Evolutionary conservation across 2,113 vertebrate genomes (phyloP).

Genomic region (Syngnathus floridae): DNA sequence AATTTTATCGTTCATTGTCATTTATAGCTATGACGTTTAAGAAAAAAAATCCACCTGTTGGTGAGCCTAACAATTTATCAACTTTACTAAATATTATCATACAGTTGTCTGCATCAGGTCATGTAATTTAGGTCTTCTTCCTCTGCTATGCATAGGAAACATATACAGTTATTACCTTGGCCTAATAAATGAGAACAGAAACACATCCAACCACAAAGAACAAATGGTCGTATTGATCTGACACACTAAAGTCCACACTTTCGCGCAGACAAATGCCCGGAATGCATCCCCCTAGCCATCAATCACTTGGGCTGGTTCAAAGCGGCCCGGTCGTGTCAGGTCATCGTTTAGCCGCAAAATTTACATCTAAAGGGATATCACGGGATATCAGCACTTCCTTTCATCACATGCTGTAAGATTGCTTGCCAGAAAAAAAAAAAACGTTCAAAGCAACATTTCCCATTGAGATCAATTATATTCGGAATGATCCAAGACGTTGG

Average conservation of each 20-base stretch:
- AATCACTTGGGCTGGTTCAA: conserved; percentile 32
- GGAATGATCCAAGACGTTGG: not conserved
- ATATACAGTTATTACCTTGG: not conserved
- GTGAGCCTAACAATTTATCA: too few species aligned
- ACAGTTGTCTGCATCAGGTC: not conserved
- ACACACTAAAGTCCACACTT: conserved; percentile 8
- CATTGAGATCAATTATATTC: not conserved
- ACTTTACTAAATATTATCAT: too few species aligned
- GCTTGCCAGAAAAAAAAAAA: not conserved
- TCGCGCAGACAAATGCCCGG: conserved; percentile 19
- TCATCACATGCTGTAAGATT: conserved; percentile 32
- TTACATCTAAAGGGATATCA: conserved; percentile 47
- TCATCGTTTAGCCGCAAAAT: conserved; percentile 45
- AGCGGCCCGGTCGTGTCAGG: conserved; percentile 35
- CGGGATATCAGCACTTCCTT: conserved; percentile 52
- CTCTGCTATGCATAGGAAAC: not conserved
- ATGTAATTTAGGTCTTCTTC: not conserved
- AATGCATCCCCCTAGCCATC: conserved; percentile 40
- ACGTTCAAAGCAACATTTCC: not conserved
- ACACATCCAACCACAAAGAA: not conserved
- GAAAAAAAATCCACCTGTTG: too few species aligned
- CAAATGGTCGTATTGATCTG: not conserved
- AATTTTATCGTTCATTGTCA: too few species aligned
- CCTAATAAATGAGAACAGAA: conserved; percentile 26
- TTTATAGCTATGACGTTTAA: too few species aligned